Conservation (phyloP, 2,888 invertebrate genomes). For the Epinotia ramella region DNA sequence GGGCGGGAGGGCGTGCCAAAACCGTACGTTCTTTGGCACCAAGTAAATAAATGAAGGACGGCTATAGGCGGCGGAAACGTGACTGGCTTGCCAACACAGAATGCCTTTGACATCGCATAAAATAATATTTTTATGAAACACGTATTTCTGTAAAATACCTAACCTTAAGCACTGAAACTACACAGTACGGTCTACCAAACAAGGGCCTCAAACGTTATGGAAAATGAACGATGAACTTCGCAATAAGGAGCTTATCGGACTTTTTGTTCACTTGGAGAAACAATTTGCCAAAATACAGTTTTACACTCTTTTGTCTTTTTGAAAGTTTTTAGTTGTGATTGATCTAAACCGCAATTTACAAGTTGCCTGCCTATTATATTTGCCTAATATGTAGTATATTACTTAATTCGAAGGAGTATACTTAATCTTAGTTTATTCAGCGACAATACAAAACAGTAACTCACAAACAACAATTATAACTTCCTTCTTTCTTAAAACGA, state of each 20-base stretch:
- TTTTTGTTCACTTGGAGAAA: not conserved
- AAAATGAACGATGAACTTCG: not conserved
- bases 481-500: not conserved
- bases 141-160: constrained; percentile 40
- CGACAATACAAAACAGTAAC: not conserved
- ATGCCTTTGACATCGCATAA: constrained; percentile 62
- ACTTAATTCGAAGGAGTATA: not conserved
- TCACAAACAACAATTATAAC: not conserved
- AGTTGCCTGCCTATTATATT: too few relatives aligned
- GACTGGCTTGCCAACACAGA: constrained; percentile 57
- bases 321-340: not conserved
- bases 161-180: constrained; percentile 23
- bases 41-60: constrained; percentile 63
- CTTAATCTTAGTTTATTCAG: not conserved
- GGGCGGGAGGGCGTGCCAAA: constrained; percentile 41
- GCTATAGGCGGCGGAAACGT: constrained; percentile 60
- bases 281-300: not conserved
- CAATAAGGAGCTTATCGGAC: not conserved
- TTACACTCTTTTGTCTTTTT: not conserved
- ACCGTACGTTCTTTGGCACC: constrained; percentile 54
- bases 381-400: too few relatives aligned
- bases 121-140: constrained; percentile 41
- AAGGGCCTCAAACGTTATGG: not conserved
- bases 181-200: not conserved
- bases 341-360: too few relatives aligned